Conservation (phyloP, 2,797 vertebrate species). For the Protonibea diacanthus region DNA sequence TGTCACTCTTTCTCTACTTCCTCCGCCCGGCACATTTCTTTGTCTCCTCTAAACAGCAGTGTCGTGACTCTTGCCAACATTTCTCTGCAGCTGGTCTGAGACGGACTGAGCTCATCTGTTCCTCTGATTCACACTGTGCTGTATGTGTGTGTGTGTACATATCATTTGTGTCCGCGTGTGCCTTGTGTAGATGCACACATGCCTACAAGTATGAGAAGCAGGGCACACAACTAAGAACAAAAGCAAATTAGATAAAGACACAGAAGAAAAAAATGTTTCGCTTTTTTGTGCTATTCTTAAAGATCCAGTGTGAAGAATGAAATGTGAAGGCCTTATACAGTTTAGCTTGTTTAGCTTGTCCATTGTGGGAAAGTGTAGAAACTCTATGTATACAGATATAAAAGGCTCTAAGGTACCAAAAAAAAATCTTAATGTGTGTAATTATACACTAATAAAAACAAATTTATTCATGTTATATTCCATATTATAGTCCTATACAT, state of each 20-base stretch:
- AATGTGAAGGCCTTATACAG: too few relatives aligned
- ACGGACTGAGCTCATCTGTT: slow-evolving; percentile 78
- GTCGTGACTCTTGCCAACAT: slow-evolving; percentile 64
- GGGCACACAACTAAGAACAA: neutral
- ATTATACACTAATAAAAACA: too few relatives aligned
- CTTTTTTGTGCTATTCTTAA: neutral
- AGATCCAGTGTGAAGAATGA: neutral
- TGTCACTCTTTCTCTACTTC: slow-evolving; percentile 28
- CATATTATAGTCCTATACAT: too few relatives aligned
- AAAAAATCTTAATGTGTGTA: too few relatives aligned
- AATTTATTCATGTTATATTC: too few relatives aligned
- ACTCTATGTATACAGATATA: too few relatives aligned
- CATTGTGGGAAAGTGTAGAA: too few relatives aligned
- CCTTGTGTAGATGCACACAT: slow-evolving; percentile 1
- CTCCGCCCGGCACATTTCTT: slow-evolving; percentile 47
- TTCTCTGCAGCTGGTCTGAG: slow-evolving; percentile 72
- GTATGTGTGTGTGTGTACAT: slow-evolving; percentile 15
- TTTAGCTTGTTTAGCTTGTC: too few relatives aligned
- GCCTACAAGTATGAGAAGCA: neutral
- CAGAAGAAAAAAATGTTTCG: neutral
- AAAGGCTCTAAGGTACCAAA: too few relatives aligned
- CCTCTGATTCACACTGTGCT: slow-evolving; percentile 49
- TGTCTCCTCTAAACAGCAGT: slow-evolving; percentile 57
- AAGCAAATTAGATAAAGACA: neutral
- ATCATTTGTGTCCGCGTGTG: slow-evolving; percentile 20